Conservation (phyloP, 92 coral and sea anemone genomes). For the Epizoanthus illoricatus region DNA sequence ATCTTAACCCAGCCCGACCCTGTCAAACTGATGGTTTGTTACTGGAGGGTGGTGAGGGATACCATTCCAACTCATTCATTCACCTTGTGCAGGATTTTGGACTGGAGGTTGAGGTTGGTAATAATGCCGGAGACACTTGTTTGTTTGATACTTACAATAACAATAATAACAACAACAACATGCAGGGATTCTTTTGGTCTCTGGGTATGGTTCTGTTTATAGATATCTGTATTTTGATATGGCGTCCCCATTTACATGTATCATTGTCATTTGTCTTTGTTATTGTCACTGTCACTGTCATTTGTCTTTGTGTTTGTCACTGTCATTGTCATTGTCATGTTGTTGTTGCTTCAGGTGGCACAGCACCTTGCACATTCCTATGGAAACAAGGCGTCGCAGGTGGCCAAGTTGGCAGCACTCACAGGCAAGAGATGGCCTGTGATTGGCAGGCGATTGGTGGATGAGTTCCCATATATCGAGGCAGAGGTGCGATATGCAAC, state of each 20-base stretch:
- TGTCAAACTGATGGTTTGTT: constrained; percentile 96
- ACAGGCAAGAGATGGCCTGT: constrained; percentile 97
- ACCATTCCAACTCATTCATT: constrained; percentile 73
- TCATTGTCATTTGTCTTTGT: too few relatives aligned
- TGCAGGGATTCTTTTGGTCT: not conserved
- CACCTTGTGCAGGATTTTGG: constrained; percentile 94
- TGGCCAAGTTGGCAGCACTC: constrained; percentile 76
- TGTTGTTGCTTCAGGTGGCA: constrained; percentile 69
- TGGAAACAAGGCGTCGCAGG: constrained; percentile 93
- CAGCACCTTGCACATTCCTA: constrained; percentile 84
- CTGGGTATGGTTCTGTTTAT: not conserved
- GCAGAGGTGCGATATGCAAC: constrained; percentile 91
- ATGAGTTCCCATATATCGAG: constrained; percentile 90
- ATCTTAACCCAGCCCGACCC: constrained; percentile 70
- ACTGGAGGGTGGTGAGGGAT: constrained; percentile 96
- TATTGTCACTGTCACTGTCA: too few relatives aligned
- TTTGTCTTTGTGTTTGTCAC: too few relatives aligned
- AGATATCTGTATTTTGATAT: too few relatives aligned
- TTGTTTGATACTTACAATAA: too few relatives aligned
- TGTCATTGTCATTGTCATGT: not conserved
- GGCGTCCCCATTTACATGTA: too few relatives aligned
- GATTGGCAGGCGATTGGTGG: constrained; percentile 75
- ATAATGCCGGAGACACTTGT: too few relatives aligned
- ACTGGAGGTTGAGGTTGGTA: constrained; percentile 83
- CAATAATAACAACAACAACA: too few relatives aligned